Conservation (phyloP, 2,888 invertebrate genomes). For the Rotaria macrura region DNA sequence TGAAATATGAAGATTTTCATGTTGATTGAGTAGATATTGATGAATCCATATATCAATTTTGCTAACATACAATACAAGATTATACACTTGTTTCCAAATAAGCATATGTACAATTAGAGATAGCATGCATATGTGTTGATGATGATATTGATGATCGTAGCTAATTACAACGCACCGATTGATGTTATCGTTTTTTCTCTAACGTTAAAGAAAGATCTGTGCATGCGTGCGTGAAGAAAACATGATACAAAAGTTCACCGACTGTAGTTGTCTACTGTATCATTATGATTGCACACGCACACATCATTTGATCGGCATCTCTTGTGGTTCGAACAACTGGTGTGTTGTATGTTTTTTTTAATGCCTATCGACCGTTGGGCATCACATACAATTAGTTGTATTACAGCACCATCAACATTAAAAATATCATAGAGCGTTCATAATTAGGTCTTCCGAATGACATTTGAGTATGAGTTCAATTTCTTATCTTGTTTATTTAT, state of each 20-base stretch:
- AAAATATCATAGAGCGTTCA: background rate
- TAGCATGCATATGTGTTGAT: background rate
- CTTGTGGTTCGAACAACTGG: background rate
- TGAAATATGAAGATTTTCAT: background rate
- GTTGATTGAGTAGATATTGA: background rate
- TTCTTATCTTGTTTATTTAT: background rate
- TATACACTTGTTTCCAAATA: background rate
- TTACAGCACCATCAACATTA: background rate
- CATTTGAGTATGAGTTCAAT: background rate
- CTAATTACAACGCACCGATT: background rate
- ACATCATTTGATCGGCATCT: constrained; percentile 10
- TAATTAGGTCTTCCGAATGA: background rate
- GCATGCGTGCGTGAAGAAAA: background rate
- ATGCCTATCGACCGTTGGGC: background rate
- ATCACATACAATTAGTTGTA: background rate
- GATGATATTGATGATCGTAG: background rate
- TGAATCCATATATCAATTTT: background rate
- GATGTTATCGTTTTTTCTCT: background rate
- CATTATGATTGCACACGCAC: background rate
- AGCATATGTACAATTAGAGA: background rate
- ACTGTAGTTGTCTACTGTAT: background rate
- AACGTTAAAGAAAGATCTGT: background rate
- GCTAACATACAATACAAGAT: background rate
- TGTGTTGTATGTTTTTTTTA: background rate
- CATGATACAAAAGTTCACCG: constrained; percentile 3